Percentiles rank a stretch among this genome's conserved stretches.
phyloP scores from a whole-genome alignment of 2,888 invertebrate species.

The Salticus scenicus region DNA sequence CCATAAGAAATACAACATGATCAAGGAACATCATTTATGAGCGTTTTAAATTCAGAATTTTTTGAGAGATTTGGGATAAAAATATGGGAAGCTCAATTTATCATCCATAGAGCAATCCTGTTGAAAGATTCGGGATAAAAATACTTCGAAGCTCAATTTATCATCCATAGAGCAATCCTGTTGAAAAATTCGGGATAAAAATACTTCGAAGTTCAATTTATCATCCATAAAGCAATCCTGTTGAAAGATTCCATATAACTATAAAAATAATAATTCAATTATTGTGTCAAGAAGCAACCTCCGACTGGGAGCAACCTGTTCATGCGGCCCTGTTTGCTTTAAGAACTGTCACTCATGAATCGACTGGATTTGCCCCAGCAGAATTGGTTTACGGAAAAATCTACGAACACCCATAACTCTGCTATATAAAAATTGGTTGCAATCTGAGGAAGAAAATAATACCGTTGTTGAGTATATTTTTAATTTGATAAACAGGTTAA shows the following conservation, averaged over 20 bases:
- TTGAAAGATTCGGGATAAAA: conserved; percentile 10
- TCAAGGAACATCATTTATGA: conserved; percentile 15
- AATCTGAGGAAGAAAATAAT: neutral
- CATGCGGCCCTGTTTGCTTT: neutral
- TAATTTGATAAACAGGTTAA: too few relatives aligned
- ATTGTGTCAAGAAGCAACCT: too few relatives aligned
- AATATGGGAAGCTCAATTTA: neutral
- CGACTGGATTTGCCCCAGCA: too few relatives aligned
- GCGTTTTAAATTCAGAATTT: neutral
- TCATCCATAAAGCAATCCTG: neutral
- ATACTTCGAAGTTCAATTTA: neutral
- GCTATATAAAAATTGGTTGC: neutral
- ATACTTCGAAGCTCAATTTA: neutral
- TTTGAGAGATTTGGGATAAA: conserved; percentile 5
- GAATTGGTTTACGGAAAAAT: too few relatives aligned
- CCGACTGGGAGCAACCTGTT: neutral
- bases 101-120: neutral
- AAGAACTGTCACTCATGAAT: too few relatives aligned
- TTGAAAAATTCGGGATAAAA: conserved; percentile 8
- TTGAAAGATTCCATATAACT: conserved; percentile 3
- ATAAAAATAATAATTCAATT: neutral
- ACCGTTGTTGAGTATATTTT: conserved; percentile 15
- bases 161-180: neutral
- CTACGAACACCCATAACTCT: too few relatives aligned
- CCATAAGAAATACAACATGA: conserved; percentile 1